Evolutionary conservation across 2,888 invertebrate genomes (phyloP), one percentile per base, ranked within the genome.

Genomic region (Tinea semifulvella): DNA sequence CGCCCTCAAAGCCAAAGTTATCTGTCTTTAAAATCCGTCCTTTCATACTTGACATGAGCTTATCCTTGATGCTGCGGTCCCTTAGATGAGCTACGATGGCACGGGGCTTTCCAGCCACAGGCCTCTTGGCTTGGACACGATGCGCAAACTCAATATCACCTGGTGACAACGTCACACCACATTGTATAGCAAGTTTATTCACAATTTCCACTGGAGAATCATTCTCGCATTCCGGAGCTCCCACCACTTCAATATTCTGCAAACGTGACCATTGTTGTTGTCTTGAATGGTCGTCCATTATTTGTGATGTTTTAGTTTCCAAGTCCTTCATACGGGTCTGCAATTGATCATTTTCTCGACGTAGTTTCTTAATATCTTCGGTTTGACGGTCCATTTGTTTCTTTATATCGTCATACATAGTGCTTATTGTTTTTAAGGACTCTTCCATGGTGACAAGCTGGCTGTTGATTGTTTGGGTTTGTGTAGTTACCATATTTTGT

Each of bases 221-320:
- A 19, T 19, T 39, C n/a, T 19, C 19, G n/a, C 39, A 39, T 19
- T 17, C 39, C 4, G 39, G 17, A 4, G 19, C 39, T 18, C 39
- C 39, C 11, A 26, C 16, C 39, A n/a, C 17, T 8, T 22, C 22
- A 5, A 22, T 8, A 22, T 22, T 22, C 8, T 22, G 22, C 22
- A 7, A 8, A 5, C 22, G 5, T 22, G 22, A 22, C 22, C 22
- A 22, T 8, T 22, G 22, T 22, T 22, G 6, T 7, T 22, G 22
- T 22, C 8, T 22, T 7, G 6, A 5, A 22, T 22, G 8, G 5
- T 22, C 22, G 6, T 7, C 8, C 8, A 7, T 8, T 22, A 22
- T 5, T 22, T 22, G 5, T 5, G 22, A 22, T 22, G 8, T 22
- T 22, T 22, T 22, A 8, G 5, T 8, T 8, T 22, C 22, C 5